Base-by-base conservation (phyloP, 2,113 vertebrate genomes). In the Acrocephalus kingi region DNA sequence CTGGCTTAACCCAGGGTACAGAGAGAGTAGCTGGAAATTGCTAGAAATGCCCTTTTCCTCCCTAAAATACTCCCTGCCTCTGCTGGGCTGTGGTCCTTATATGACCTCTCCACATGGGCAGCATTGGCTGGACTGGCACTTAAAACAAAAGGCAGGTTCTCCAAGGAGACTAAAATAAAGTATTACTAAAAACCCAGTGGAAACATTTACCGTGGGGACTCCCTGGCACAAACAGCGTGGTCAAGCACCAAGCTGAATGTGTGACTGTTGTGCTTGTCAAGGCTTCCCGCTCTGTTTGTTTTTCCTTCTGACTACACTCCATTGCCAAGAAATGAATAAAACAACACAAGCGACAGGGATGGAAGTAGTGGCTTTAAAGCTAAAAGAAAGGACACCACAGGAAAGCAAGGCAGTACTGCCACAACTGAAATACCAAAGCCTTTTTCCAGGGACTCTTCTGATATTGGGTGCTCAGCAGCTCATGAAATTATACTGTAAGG, bases 221-320 rank as follows among this genome's bases (percentile, higher is more conserved):
- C 94, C 93, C 89, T 73, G 84, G 89, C 91, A 96, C 85, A 90
- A 90, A 63, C 18, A 80, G 51, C 0, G 0, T 16, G 64, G 54
- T 76, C 27, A 22, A 62, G 84, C 61, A 52, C 63, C 0, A 2
- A 87, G 78, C 74, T 45, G 72, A 94, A 76, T 9, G 21, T 92
- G 96, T 48, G 71, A 84, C 59, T 83, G 39, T 55, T 71, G 66
- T 91, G 81, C 86, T 94, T 96, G 91, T 96, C 95, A 94, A 92
- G 94, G 89, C 87, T 93, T 97, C 94, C 96, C 95, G 75, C 89
- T 93, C 89, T 96, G 94, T 96, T 97, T 97, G 93, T 96, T 97
- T 97, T 97, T 97, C 97, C 96, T 97, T 96, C 95, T 94, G 74
- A 89, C 87, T 77, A 51, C 82, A 39, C 92, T 90, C 41, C 17